Conservation (phyloP, 2,113 vertebrate genomes). For the Hydropotes inermis region DNA sequence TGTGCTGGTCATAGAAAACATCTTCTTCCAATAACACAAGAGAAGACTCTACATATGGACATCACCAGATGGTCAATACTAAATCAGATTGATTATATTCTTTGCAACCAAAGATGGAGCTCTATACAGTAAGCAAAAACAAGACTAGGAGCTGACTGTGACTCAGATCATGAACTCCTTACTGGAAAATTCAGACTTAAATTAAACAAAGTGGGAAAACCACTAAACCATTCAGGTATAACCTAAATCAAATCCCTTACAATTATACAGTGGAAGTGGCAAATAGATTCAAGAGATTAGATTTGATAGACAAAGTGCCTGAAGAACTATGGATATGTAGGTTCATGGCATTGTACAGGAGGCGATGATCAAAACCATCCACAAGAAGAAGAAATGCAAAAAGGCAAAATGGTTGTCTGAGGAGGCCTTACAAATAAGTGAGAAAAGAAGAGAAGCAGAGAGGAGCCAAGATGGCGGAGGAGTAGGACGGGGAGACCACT, state of each 20-base stretch:
- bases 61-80: not conserved
- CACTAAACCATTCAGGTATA: not conserved
- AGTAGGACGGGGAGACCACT: no score
- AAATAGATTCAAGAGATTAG: not conserved
- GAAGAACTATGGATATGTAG: not conserved
- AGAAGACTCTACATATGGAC: not conserved
- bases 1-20: not conserved
- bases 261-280: not conserved
- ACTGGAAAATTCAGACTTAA: not conserved
- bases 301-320: not conserved
- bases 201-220: not conserved
- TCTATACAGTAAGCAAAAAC: not conserved
- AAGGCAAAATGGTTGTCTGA: not conserved
- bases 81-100: not conserved
- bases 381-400: not conserved
- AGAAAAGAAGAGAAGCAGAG: not conserved
- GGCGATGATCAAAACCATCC: not conserved
- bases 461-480: no score
- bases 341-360: not conserved
- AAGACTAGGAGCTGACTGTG: not conserved
- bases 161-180: not conserved
- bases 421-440: not conserved
- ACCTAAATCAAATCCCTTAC: not conserved
- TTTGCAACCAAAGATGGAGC: not conserved
- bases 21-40: not conserved